Evolutionary conservation across 2,797 vertebrate genomes (phyloP), one percentile per base, ranked within the genome.

Genomic region (Epinephelus malabaricus): DNA sequence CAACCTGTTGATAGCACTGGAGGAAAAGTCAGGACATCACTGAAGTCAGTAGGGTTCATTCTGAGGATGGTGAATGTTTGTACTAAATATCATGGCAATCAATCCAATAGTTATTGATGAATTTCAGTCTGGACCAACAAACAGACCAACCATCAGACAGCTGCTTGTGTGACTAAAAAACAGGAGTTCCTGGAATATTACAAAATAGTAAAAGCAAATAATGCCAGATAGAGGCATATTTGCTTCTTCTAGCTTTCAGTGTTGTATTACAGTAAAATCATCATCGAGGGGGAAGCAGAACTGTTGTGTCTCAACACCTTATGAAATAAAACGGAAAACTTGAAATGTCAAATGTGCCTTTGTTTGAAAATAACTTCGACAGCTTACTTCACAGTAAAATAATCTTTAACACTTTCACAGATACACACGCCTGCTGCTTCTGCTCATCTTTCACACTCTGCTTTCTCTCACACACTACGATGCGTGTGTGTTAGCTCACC

Each of bases 401-500:
- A 4, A 45, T 17, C 3, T 64, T 30, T 54, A 49, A 69, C 45
- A 76, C 69, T 34, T 64, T 77, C 27, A 43, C 47, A 78, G 14
- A 14, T n/a, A 4, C 46, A 40, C 27, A 50, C 7, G 5, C 15
- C 8, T 49, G 21, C 49, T 27, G 53, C n/a, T 21, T 62, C 14
- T 34, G 25, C 49, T 85, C 30, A 10, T 54, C 21, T 34, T 58
- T 70, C 56, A 51, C 63, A 70, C 69, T 4, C 2, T n/a, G 6
- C 45, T 72, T 17, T 61, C 38, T 82, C 61, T 40, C 38, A 21
- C 66, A 56, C 13, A 3, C 34, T 27, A 0, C 45, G 15, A 17
- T 1, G 2, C 1, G 7, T 6, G 10, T 21, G 15, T 30, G 47
- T 60, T 12, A 14, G 9, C 70, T 51, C 60, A 98, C 98, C 97